Percentiles rank a stretch among this genome's conserved stretches.
Evolutionary conservation across 2,797 vertebrate species (phyloP).

Genomic region (Cuniculus paca): DNA sequence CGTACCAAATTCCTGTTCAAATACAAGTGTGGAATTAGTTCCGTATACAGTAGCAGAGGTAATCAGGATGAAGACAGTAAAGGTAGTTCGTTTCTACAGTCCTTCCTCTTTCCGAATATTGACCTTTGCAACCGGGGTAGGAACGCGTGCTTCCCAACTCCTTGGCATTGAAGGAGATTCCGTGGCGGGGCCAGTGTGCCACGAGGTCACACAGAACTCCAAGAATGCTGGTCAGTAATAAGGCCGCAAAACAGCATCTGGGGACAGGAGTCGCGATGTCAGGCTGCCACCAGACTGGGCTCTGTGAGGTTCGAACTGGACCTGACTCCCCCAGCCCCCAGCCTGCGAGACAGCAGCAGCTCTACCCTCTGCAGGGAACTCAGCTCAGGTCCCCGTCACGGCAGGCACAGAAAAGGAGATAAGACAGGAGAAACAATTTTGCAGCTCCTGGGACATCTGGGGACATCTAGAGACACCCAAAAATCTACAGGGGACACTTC

Average conservation of each 20-base stretch:
- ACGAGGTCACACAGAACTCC: neutral
- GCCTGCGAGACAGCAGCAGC: too few relatives aligned
- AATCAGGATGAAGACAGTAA: neutral
- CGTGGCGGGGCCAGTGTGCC: neutral
- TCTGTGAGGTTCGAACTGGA: neutral
- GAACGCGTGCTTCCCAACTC: neutral
- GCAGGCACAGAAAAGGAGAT: neutral
- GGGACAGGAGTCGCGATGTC: neutral
- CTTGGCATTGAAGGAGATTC: neutral
- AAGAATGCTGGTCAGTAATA: neutral
- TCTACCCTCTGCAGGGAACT: neutral
- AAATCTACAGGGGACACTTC: neutral
- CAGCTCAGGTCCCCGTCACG: neutral
- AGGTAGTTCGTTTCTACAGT: neutral
- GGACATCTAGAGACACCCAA: neutral
- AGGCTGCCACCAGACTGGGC: neutral
- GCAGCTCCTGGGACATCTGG: neutral
- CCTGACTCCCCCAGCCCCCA: neutral
- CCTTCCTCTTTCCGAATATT: conserved; percentile 11
- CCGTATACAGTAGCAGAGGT: conserved; percentile 7
- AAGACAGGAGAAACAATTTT: neutral
- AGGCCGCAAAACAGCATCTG: neutral
- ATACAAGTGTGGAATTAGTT: conserved; percentile 75
- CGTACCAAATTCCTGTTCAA: conserved; percentile 92
- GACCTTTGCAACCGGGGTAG: neutral